These are phyloP conservation scores for Sphyrna mokarran DNA, from an alignment of 2,113 vertebrate genomes.

Conservation along the genomic window DNA sequence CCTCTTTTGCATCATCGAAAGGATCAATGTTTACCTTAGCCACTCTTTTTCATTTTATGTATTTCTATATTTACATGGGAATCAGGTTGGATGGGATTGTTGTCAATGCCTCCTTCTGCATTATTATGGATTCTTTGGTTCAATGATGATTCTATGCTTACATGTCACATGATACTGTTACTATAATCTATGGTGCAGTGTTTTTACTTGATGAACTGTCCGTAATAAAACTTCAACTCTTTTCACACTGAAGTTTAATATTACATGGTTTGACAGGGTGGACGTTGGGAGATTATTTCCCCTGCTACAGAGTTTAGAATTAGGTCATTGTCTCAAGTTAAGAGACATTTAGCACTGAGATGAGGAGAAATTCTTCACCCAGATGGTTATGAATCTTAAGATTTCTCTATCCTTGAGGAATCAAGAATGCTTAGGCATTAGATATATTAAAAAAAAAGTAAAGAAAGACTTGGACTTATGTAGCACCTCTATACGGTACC, in stretches of 20 bases:
- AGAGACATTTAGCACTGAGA: background rate
- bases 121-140: too few relatives aligned
- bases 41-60: too few relatives aligned
- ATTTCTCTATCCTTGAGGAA: background rate
- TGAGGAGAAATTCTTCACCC: background rate
- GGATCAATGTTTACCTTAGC: too few relatives aligned
- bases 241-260: background rate
- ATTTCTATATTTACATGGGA: too few relatives aligned
- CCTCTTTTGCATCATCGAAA: too few relatives aligned
- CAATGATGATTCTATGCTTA: too few relatives aligned
- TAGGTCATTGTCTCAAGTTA: background rate
- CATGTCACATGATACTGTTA: background rate
- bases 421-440: background rate
- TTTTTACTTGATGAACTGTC: background rate
- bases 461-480: background rate
- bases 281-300: background rate
- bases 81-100: too few relatives aligned
- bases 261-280: background rate
- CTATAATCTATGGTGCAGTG: background rate
- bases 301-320: background rate
- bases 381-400: background rate
- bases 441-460: background rate
- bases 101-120: too few relatives aligned
- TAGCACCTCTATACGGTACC: background rate
- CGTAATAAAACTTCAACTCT: background rate